Evolutionary conservation across 2,888 invertebrate species (phyloP).

Genomic region (Chrysina gloriosa): DNA sequence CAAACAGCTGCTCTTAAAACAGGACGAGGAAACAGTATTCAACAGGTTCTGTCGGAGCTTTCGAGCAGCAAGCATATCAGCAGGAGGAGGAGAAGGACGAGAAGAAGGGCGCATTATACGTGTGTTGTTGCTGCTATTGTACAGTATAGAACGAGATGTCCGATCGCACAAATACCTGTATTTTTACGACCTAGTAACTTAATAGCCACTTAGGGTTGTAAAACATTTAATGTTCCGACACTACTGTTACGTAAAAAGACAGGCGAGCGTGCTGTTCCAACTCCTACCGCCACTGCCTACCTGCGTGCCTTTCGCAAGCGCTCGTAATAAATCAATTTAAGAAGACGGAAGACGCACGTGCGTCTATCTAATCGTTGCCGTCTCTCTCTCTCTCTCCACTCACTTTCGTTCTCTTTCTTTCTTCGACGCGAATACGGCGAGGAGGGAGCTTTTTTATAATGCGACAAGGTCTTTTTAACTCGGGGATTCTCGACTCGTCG

Average conservation of each 20-base stretch:
- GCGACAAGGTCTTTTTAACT: constrained; percentile 10
- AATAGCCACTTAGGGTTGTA: constrained; percentile 50
- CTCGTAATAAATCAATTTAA: constrained; percentile 38
- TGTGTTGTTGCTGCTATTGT: constrained; percentile 7
- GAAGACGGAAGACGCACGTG: constrained; percentile 36
- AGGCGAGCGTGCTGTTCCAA: constrained; percentile 3
- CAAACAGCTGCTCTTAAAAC: constrained; percentile 30
- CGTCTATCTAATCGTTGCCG: neutral
- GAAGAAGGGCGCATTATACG: neutral
- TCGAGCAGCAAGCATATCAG: constrained; percentile 2
- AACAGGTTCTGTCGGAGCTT: constrained; percentile 30
- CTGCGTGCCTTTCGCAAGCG: constrained; percentile 43
- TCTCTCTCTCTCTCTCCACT: neutral
- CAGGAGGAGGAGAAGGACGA: constrained; percentile 2
- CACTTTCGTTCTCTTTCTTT: neutral
- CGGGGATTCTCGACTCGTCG: neutral
- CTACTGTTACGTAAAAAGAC: constrained; percentile 43
- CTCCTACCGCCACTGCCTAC: constrained; percentile 20
- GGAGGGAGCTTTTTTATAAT: neutral
- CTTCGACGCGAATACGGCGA: neutral
- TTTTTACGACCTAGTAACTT: constrained; percentile 52
- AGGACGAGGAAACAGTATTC: constrained; percentile 29
- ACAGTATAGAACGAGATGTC: constrained; percentile 13
- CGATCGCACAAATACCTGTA: constrained; percentile 54
- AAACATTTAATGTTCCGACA: constrained; percentile 47